phyloP scores from a whole-genome alignment of 2,113 vertebrate species.

The Muntiacus reevesi region DNA sequence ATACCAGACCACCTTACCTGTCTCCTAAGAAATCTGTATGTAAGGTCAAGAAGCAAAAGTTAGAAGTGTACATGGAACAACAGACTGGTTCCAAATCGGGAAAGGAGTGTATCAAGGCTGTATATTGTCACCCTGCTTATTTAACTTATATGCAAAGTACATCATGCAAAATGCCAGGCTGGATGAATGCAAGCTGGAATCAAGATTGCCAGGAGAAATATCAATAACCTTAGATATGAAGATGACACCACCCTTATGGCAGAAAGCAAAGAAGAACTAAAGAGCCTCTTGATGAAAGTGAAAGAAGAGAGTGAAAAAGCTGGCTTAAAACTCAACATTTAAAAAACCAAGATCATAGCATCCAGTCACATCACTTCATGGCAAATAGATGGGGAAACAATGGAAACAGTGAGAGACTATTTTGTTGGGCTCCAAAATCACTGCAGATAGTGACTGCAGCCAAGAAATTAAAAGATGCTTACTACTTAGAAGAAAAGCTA shows the following conservation, averaged over 20 bases:
- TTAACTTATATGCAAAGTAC: neutral
- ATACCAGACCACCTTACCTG: neutral
- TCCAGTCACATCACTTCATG: accelerated
- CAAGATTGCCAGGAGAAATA: neutral
- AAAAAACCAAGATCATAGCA: neutral
- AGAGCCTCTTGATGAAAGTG: neutral
- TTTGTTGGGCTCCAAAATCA: neutral
- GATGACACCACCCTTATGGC: neutral
- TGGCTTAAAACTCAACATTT: neutral
- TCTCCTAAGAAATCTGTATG: neutral
- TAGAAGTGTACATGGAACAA: neutral
- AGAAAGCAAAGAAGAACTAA: neutral
- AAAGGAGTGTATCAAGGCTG: neutral
- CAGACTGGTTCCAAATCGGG: neutral
- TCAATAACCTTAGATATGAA: neutral
- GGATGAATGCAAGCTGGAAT: neutral
- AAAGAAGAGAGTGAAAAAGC: neutral
- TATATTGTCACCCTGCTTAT: neutral
- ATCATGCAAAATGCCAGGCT: neutral
- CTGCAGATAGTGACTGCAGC: neutral
- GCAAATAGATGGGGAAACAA: neutral
- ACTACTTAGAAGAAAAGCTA: neutral
- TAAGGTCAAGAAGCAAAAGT: neutral
- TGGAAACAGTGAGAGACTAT: neutral
- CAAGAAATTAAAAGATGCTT: neutral